phyloP scores from a whole-genome alignment of 1,140 invertebrate species.

The Papilio helenus region DNA sequence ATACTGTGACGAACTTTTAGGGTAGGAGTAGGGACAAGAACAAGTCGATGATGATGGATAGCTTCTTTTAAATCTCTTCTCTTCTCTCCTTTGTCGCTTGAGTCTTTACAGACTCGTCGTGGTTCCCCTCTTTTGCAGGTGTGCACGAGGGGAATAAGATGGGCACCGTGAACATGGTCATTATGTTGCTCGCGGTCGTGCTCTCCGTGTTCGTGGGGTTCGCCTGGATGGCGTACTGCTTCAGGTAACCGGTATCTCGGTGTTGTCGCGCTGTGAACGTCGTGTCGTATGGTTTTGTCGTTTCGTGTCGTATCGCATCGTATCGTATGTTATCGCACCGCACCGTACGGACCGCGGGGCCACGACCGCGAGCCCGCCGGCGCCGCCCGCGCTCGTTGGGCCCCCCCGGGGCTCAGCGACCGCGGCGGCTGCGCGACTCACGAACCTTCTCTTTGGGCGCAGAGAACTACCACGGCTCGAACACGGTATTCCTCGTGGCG shows the following conservation, averaged over 20 bases:
- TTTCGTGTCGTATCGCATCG: constrained; percentile 59
- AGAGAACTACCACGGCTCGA: constrained; percentile 97
- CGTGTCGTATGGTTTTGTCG: constrained; percentile 63
- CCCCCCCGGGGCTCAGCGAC: constrained; percentile 35
- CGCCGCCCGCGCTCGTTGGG: constrained; percentile 53
- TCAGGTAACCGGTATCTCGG: constrained; percentile 90
- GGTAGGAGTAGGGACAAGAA: too few relatives aligned
- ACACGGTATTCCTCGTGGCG: constrained; percentile 97
- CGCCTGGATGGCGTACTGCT: constrained; percentile 96
- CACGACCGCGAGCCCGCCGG: constrained; percentile 57
- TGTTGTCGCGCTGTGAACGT: constrained; percentile 74
- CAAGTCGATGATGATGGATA: too few relatives aligned
- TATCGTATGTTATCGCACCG: constrained; percentile 50
- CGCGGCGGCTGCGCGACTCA: constrained; percentile 57
- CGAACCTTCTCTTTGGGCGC: constrained; percentile 79
- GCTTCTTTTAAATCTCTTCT: too few relatives aligned
- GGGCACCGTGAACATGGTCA: constrained; percentile 94
- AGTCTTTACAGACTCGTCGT: too few relatives aligned
- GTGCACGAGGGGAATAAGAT: constrained; percentile 89
- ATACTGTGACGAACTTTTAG: too few relatives aligned
- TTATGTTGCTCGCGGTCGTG: constrained; percentile 95
- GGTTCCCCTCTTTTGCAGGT: constrained; percentile 85
- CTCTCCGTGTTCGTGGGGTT: constrained; percentile 96
- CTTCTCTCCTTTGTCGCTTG: too few relatives aligned
- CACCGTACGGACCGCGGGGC: constrained; percentile 63